Evolutionary conservation across 2,113 vertebrate genomes (phyloP).

Genomic region (Henicopernis longicauda): DNA sequence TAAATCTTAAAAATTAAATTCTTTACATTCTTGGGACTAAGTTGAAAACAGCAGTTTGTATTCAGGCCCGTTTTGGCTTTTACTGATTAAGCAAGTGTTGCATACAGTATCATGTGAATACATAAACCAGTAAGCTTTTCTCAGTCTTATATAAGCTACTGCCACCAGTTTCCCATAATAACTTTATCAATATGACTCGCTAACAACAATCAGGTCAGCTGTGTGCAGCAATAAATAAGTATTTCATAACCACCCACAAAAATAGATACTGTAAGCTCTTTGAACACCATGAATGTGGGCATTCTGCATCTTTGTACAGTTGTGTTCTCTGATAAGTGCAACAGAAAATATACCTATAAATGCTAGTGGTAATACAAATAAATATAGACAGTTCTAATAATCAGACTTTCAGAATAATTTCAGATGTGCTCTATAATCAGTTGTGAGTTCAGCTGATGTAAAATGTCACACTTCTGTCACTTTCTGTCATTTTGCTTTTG

Average conservation of each 20-base stretch:
- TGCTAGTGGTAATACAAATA: not conserved
- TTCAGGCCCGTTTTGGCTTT: not conserved
- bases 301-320: not conserved
- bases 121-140: not conserved
- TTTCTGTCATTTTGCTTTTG: not conserved
- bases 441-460: not conserved
- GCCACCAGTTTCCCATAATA: not conserved
- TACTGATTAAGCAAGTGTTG: not conserved
- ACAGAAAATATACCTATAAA: not conserved
- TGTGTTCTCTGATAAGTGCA: not conserved
- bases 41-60: constrained; percentile 21
- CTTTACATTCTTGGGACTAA: constrained; percentile 44
- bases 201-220: not conserved
- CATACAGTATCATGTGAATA: not conserved
- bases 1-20: constrained; percentile 53
- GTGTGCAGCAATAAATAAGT: not conserved
- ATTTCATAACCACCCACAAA: not conserved
- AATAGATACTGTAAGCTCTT: not conserved
- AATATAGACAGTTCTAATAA: not conserved
- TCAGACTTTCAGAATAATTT: not conserved
- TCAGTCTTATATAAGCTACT: not conserved
- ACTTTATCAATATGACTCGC: rapidly evolving
- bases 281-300: not conserved
- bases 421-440: not conserved
- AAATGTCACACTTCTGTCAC: not conserved